Percentiles rank a stretch among this genome's conserved stretches.
Conservation (phyloP, 2,888 invertebrate species). For the Colostygia pectinataria region DNA sequence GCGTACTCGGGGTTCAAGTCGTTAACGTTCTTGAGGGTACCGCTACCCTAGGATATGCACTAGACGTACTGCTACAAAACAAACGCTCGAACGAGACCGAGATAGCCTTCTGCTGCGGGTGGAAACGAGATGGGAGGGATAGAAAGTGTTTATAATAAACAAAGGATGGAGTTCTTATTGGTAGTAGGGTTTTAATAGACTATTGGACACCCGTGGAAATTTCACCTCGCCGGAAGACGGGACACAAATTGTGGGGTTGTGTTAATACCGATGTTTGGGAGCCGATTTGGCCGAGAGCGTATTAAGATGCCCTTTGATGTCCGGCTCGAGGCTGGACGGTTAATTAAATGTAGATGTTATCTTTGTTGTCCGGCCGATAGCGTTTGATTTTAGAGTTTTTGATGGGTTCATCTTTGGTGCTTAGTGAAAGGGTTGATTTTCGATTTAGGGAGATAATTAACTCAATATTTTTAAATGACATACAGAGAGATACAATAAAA, state of each 20-base stretch:
- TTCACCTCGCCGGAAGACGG: slow-evolving; percentile 59
- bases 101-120: slow-evolving; percentile 37
- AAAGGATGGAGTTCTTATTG: slow-evolving; percentile 80
- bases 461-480: slow-evolving; percentile 5
- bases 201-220: slow-evolving; percentile 68
- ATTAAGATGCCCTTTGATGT: slow-evolving; percentile 78
- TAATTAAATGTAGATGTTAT: slow-evolving; percentile 66
- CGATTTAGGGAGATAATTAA: slow-evolving; percentile 13
- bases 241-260: slow-evolving; percentile 56
- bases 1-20: slow-evolving; percentile 74
- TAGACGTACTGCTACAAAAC: slow-evolving; percentile 72
- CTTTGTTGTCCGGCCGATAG: slow-evolving; percentile 50
- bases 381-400: slow-evolving; percentile 47
- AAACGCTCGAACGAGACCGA: slow-evolving; percentile 55
- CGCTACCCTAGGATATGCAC: slow-evolving; percentile 56
- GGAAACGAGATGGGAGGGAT: slow-evolving; percentile 46
- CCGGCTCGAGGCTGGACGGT: slow-evolving; percentile 45
- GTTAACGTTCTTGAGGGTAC: slow-evolving; percentile 79
- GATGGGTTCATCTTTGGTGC: slow-evolving; percentile 37
- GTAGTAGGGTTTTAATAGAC: slow-evolving; percentile 54
- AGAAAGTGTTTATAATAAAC: slow-evolving; percentile 82
- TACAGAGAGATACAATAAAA: background rate
- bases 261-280: slow-evolving; percentile 60
- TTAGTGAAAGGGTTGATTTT: slow-evolving; percentile 16
- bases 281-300: slow-evolving; percentile 75